Evolutionary conservation across 2,113 vertebrate species (phyloP).

Genomic region (Pteronura brasiliensis): DNA sequence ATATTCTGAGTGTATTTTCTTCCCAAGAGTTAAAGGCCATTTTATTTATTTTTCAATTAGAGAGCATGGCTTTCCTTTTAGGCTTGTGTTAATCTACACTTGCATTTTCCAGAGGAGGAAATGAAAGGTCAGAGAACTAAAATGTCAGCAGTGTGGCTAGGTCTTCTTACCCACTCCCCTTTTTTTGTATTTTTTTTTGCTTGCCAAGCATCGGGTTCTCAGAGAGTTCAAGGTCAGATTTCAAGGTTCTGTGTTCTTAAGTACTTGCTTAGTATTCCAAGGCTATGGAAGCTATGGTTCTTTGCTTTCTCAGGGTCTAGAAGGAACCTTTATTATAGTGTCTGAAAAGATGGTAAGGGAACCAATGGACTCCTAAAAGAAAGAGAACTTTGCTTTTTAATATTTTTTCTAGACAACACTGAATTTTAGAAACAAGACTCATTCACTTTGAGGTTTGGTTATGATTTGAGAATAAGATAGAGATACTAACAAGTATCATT

Average conservation of each 20-base stretch:
- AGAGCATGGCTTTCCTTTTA: not conserved
- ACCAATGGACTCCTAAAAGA: not conserved
- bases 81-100: not conserved
- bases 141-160: not conserved
- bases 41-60: not conserved
- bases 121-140: not conserved
- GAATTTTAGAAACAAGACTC: slow-evolving; percentile 17
- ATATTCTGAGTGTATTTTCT: not conserved
- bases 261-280: not conserved
- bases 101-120: not conserved
- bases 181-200: not conserved
- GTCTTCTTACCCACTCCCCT: not conserved
- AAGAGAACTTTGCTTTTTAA: not conserved
- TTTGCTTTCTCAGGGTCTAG: not conserved
- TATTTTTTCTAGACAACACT: not conserved
- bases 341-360: not conserved
- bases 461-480: not conserved
- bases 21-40: not conserved
- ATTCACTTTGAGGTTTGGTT: not conserved
- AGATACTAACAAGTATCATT: not conserved
- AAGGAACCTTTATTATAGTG: not conserved
- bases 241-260: not conserved
- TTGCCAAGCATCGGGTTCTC: not conserved
- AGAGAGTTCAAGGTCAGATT: not conserved
- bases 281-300: not conserved